Evolutionary conservation across 1,140 invertebrate species (phyloP).

Genomic region (Euglossa dilemma): DNA sequence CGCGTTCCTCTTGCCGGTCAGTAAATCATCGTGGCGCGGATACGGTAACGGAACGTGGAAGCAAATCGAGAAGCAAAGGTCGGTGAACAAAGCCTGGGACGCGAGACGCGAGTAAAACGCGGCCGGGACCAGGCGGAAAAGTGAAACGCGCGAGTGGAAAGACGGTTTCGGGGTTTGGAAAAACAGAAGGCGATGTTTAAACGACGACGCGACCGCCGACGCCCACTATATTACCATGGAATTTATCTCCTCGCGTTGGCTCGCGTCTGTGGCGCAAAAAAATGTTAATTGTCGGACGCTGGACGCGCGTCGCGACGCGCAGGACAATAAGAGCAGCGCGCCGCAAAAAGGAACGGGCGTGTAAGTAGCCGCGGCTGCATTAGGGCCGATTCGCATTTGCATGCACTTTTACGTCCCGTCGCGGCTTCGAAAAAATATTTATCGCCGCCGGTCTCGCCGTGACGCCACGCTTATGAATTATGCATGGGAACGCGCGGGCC

Average conservation of each 20-base stretch:
- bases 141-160: background rate
- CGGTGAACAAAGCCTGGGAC: background rate
- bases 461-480: constrained; percentile 78
- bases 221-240: background rate
- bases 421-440: constrained; percentile 71
- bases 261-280: background rate
- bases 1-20: background rate
- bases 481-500: constrained; percentile 73
- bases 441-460: constrained; percentile 71
- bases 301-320: background rate
- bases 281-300: constrained; percentile 30
- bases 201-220: background rate
- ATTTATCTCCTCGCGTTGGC: constrained; percentile 5
- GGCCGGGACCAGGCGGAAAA: background rate
- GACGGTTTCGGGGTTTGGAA: too few relatives aligned
- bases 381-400: constrained; percentile 69
- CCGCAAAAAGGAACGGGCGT: constrained; percentile 27
- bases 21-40: constrained; percentile 1
- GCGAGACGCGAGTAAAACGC: too few relatives aligned
- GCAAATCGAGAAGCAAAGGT: background rate
- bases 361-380: constrained; percentile 57
- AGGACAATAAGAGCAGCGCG: background rate
- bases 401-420: constrained; percentile 66
- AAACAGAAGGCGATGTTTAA: background rate
- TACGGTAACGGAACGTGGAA: background rate